Evolutionary conservation across 2,113 vertebrate genomes (phyloP).

Genomic region (Ailuropoda melanoleuca): DNA sequence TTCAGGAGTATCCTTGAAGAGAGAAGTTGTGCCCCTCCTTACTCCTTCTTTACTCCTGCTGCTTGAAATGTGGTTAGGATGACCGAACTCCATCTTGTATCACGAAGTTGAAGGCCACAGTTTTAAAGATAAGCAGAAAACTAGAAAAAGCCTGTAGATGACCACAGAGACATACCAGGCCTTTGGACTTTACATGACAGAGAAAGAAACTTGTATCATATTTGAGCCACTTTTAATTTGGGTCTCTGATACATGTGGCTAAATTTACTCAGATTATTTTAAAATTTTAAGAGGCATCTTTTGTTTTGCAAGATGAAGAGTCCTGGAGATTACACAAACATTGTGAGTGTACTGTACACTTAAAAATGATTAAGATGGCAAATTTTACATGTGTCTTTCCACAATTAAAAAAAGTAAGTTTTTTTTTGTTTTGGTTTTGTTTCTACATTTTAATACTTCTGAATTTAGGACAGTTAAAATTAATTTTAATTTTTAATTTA

Average conservation of each 20-base stretch:
- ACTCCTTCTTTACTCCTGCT: not conserved
- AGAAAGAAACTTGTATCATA: not conserved
- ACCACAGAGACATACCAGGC: not conserved
- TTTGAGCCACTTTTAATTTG: conserved; percentile 39
- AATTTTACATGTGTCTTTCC: conserved; percentile 9
- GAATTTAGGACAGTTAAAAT: not conserved
- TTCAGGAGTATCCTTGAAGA: not conserved
- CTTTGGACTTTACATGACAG: not conserved
- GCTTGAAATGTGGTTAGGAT: not conserved
- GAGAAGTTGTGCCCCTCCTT: not conserved
- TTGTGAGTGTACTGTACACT: not conserved
- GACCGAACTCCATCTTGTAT: not conserved
- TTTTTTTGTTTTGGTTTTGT: not conserved
- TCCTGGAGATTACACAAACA: not conserved
- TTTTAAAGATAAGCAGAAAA: conserved; percentile 40
- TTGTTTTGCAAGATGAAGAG: not conserved
- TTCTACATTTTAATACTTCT: not conserved
- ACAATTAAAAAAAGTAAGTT: not conserved
- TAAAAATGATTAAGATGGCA: not conserved
- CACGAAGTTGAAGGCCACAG: not conserved
- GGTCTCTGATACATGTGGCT: not conserved
- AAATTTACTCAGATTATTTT: not conserved
- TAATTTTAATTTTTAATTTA: not conserved
- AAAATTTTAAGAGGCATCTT: not conserved
- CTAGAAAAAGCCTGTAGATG: not conserved